Evolutionary conservation across 2,113 vertebrate genomes (phyloP).

Genomic region (Glareola pratincola): DNA sequence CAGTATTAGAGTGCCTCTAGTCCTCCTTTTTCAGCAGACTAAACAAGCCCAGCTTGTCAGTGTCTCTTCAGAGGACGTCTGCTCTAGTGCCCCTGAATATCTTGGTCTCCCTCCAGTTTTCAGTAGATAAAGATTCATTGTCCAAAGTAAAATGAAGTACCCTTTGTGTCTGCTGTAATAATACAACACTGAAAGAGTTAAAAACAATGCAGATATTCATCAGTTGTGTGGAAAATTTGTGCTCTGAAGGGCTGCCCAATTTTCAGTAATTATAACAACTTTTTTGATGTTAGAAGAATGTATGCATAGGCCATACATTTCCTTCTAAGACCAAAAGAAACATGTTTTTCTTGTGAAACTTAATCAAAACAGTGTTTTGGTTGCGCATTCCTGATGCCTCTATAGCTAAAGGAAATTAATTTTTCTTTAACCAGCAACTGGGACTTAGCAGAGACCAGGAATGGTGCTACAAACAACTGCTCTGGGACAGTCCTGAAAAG

Average conservation of each 20-base stretch:
- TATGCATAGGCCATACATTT: conserved; percentile 45
- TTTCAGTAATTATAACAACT: conserved; percentile 17
- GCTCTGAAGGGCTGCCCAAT: conserved; percentile 50
- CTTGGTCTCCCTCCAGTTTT: conserved; percentile 30
- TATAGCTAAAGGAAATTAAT: conserved; percentile 43
- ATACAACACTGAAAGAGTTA: conserved; percentile 36
- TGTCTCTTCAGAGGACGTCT: neutral
- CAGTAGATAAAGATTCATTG: conserved; percentile 20
- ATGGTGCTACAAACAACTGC: neutral
- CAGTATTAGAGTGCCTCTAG: neutral
- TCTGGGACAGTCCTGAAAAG: neutral
- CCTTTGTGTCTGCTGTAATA: neutral
- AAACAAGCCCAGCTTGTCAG: conserved; percentile 5
- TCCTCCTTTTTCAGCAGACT: neutral
- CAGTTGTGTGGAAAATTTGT: conserved; percentile 10
- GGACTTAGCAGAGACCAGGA: neutral
- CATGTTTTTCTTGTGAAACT: conserved; percentile 59
- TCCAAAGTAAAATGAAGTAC: conserved; percentile 8
- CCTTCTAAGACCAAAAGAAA: conserved; percentile 63
- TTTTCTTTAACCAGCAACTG: conserved; percentile 31
- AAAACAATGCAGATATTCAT: conserved; percentile 34
- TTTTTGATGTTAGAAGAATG: conserved; percentile 56
- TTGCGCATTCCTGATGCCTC: neutral
- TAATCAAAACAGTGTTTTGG: conserved; percentile 53
- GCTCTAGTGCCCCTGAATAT: neutral